Conservation (phyloP, 2,888 invertebrate genomes). For the Drosophila macrospina region DNA sequence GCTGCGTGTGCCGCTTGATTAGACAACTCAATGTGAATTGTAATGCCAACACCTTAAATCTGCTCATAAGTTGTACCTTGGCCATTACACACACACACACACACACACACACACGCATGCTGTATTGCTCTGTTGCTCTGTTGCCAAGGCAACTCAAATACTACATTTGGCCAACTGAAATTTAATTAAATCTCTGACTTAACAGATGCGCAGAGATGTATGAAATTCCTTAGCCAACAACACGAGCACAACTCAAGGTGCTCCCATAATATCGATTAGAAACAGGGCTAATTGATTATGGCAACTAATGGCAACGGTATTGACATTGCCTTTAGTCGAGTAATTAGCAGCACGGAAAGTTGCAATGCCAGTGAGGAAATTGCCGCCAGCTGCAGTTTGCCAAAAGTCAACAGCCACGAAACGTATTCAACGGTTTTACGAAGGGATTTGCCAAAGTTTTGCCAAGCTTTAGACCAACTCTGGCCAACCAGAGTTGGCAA, state of each 20-base stretch:
- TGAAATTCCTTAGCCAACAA: not conserved
- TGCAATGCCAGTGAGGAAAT: constrained; percentile 62
- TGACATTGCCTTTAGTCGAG: constrained; percentile 9
- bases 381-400: constrained; percentile 28
- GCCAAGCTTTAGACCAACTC: constrained; percentile 2
- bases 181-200: constrained; percentile 28
- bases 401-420: constrained; percentile 17
- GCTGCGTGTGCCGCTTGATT: constrained; percentile 72
- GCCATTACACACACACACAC: constrained; percentile 34
- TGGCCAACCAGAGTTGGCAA: not conserved
- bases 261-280: not conserved
- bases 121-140: too few relatives aligned
- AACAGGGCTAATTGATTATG: constrained; percentile 1
- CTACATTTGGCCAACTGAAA: constrained; percentile 8
- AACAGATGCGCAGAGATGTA: constrained; percentile 1
- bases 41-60: constrained; percentile 79
- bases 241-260: not conserved
- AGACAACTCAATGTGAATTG: constrained; percentile 81
- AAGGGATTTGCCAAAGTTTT: constrained; percentile 14
- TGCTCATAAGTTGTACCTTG: constrained; percentile 57
- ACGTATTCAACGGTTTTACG: not conserved
- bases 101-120: constrained; percentile 17
- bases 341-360: constrained; percentile 48
- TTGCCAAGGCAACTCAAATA: not conserved
- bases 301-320: constrained; percentile 3